A percentile compares a stretch with the other conserved stretches of the same genome.
Conservation (phyloP, 2,888 invertebrate species). For the Drosophila eohydei region DNA sequence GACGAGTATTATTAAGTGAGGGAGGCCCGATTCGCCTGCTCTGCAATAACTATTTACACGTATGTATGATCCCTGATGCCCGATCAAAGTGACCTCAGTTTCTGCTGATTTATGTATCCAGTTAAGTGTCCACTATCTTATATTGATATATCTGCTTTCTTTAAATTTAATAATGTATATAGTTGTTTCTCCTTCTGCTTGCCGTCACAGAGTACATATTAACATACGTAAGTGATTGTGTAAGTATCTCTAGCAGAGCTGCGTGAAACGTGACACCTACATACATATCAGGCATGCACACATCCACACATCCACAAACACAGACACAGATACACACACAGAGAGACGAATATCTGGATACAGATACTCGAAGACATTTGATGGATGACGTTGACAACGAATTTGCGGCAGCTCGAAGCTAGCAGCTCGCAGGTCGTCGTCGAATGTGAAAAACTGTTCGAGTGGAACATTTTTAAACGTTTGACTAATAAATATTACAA, state of each 20-base stretch:
- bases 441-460: slow-evolving; percentile 13
- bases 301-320: neutral
- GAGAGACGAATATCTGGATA: neutral
- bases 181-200: neutral
- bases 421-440: neutral
- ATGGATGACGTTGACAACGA: slow-evolving; percentile 43
- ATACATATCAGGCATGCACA: neutral
- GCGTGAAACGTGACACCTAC: slow-evolving; percentile 17
- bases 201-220: slow-evolving; percentile 12
- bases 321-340: neutral
- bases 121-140: neutral
- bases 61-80: too few relatives aligned
- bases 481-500: slow-evolving; percentile 51
- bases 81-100: too few relatives aligned
- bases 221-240: slow-evolving; percentile 12
- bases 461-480: slow-evolving; percentile 34
- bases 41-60: too few relatives aligned
- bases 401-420: slow-evolving; percentile 18
- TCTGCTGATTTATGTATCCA: too few relatives aligned
- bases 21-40: too few relatives aligned
- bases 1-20: too few relatives aligned
- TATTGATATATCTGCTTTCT: neutral
- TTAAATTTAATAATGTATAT: slow-evolving; percentile 4
- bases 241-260: slow-evolving; percentile 15
- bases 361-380: slow-evolving; percentile 21